These are phyloP conservation scores for Drosophila bunnanda DNA, from an alignment of 2,888 invertebrate species.

Conservation along the genomic window DNA sequence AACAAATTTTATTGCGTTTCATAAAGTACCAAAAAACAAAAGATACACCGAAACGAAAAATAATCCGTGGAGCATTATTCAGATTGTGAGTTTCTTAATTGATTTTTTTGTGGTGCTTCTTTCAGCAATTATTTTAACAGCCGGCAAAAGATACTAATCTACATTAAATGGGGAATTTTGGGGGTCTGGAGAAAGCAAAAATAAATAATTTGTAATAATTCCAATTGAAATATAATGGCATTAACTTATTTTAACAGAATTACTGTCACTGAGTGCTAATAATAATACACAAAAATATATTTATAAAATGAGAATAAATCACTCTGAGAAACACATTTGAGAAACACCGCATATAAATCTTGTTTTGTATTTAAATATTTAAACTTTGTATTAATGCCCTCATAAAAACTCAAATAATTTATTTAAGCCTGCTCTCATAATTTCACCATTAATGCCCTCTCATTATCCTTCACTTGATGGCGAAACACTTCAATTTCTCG, in stretches of 20 bases:
- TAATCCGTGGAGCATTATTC: slow-evolving; percentile 20
- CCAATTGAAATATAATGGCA: background rate
- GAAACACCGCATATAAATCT: background rate
- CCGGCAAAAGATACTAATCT: slow-evolving; percentile 28
- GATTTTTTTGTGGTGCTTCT: slow-evolving; percentile 47
- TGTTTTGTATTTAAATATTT: background rate
- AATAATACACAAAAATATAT: background rate
- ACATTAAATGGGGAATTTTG: slow-evolving; percentile 21
- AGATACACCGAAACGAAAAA: slow-evolving; percentile 28
- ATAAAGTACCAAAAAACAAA: slow-evolving; percentile 49
- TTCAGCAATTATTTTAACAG: slow-evolving; percentile 42
- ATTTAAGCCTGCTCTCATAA: slow-evolving; percentile 9
- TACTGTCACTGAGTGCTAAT: slow-evolving; percentile 1
- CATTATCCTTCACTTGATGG: slow-evolving; percentile 30
- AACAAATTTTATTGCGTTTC: slow-evolving; percentile 69
- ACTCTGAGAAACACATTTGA: background rate
- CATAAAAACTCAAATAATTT: background rate
- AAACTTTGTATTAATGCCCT: background rate
- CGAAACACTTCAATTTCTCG: slow-evolving; percentile 32
- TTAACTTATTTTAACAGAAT: slow-evolving; percentile 4
- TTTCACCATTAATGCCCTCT: slow-evolving; percentile 23
- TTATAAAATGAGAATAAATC: background rate
- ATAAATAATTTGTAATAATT: background rate
- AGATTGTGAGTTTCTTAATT: slow-evolving; percentile 47
- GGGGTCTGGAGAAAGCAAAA: background rate